Evolutionary conservation across 1,140 invertebrate genomes (phyloP), one percentile per base, ranked within the genome.

Genomic region (Bombus sylvicola): DNA sequence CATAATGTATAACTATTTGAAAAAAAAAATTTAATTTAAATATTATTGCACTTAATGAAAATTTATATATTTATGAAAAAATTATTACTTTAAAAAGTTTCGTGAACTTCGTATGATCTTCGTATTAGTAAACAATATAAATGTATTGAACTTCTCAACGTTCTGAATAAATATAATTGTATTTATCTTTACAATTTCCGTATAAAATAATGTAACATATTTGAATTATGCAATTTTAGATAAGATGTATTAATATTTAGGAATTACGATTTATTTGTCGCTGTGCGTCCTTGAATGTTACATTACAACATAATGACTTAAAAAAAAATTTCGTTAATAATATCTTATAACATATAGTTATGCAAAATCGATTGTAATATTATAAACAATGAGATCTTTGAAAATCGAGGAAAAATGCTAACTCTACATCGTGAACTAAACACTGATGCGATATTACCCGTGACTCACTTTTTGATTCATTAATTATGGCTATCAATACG

Each of bases 221-320:
- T 47, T 10, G 25, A 69, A 74, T 47, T 62, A 72, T 68, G 66
- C 34, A 80, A 85, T 69, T 80, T 77, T 68, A 15, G 59, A 37
- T 18, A 64, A 71, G 81, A 87, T 39, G 64, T 66, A 75, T 34
- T 53, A 68, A 68, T 76, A 80, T 69, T 85, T 71, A 85, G 66
- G 64, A 62, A 71, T 78, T 79, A 81, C 81, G 81, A 87, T 81
- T 82, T 53, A 57, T 89, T 92, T 85, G 89, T 91, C 89, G 90
- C 81, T 62, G 47, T 41, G 83, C 87, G 92, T 92, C 92, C 92
- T 93, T 93, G 92, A 91, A 79, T 85, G n/a, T 71, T 53, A 78
- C 53, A 79, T 81, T 86, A 72, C 74, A 53, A 75, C 68, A 41
- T 28, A 71, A 83, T 18, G 34, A 90, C 39, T 87, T 64, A 37